A percentile compares a stretch with the other conserved stretches of the same genome.
Evolutionary conservation across 2,797 vertebrate species (phyloP).

Genomic region (Esox masquinongy): DNA sequence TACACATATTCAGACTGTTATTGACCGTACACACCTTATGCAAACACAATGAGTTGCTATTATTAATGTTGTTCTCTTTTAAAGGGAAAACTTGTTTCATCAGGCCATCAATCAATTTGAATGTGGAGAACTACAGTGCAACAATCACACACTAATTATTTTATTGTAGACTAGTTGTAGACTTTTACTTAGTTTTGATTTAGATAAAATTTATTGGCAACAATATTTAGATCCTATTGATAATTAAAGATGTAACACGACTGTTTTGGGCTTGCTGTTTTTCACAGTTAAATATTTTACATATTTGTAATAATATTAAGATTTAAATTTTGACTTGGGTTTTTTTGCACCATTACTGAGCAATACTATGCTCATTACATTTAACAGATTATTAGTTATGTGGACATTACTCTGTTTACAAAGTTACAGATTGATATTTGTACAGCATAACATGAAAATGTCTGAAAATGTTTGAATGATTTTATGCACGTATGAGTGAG

Average conservation of each 20-base stretch:
- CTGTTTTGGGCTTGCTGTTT: constrained; percentile 70
- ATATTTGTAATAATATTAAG: constrained; percentile 33
- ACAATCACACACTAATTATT: constrained; percentile 61
- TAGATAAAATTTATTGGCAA: constrained; percentile 50
- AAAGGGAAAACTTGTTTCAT: constrained; percentile 21
- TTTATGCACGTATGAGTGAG: constrained; percentile 39
- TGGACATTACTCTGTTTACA: constrained; percentile 26
- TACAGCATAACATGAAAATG: constrained; percentile 34
- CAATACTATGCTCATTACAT: constrained; percentile 13
- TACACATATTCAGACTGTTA: background rate
- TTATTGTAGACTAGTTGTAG: constrained; percentile 49
- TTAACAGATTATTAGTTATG: constrained; percentile 34
- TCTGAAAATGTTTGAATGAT: constrained; percentile 36
- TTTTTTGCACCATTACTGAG: constrained; percentile 14
- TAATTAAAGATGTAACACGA: constrained; percentile 50
- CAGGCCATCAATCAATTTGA: constrained; percentile 41
- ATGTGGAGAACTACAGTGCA: constrained; percentile 64
- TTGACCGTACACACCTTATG: background rate
- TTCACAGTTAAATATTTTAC: constrained; percentile 43
- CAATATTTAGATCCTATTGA: constrained; percentile 47
- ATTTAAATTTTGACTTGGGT: constrained; percentile 24
- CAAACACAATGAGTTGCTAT: constrained; percentile 2
- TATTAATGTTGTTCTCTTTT: background rate
- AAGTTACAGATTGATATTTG: constrained; percentile 33
- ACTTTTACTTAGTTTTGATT: constrained; percentile 59